Percentiles rank a stretch among this genome's conserved stretches.
phyloP scores from a whole-genome alignment of 2,888 invertebrate species.

The Phyto melanocephala region DNA sequence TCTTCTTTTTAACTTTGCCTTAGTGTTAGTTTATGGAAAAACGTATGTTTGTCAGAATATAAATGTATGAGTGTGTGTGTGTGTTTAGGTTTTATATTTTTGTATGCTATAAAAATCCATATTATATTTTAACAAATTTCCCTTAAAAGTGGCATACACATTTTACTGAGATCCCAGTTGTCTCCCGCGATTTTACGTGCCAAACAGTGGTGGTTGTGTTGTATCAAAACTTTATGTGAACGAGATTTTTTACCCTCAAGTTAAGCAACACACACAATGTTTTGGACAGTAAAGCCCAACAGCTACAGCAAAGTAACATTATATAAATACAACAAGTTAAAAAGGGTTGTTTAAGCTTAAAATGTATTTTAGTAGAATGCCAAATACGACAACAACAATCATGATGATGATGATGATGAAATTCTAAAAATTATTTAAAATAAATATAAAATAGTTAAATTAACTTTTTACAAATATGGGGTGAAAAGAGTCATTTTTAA shows the following conservation, averaged over 20 bases:
- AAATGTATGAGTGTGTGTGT: not conserved
- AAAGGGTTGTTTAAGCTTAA: slow-evolving; percentile 45
- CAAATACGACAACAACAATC: slow-evolving; percentile 7
- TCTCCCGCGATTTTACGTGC: slow-evolving; percentile 75
- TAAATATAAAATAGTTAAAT: slow-evolving; percentile 17
- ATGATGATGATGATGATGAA: slow-evolving; percentile 15
- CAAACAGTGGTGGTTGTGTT: slow-evolving; percentile 59
- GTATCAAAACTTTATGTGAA: not conserved
- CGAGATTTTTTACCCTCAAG: slow-evolving; percentile 32
- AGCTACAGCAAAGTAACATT: not conserved
- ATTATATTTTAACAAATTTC: slow-evolving; percentile 5
- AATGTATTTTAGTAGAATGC: not conserved
- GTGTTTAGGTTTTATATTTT: not conserved
- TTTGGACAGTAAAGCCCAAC: slow-evolving; percentile 34
- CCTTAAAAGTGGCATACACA: slow-evolving; percentile 37
- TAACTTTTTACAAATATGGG: slow-evolving; percentile 7
- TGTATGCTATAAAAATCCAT: not conserved
- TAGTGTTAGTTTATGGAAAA: slow-evolving; percentile 10
- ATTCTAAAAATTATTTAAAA: slow-evolving; percentile 15
- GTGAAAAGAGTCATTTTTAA: not conserved
- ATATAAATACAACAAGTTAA: slow-evolving; percentile 3
- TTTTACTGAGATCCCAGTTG: slow-evolving; percentile 72
- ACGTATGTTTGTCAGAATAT: not conserved
- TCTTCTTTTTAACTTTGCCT: not conserved
- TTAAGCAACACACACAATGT: slow-evolving; percentile 11